These are phyloP conservation scores for Bombus pyrosoma DNA, from an alignment of 1,140 invertebrate species.

Conservation along the genomic window DNA sequence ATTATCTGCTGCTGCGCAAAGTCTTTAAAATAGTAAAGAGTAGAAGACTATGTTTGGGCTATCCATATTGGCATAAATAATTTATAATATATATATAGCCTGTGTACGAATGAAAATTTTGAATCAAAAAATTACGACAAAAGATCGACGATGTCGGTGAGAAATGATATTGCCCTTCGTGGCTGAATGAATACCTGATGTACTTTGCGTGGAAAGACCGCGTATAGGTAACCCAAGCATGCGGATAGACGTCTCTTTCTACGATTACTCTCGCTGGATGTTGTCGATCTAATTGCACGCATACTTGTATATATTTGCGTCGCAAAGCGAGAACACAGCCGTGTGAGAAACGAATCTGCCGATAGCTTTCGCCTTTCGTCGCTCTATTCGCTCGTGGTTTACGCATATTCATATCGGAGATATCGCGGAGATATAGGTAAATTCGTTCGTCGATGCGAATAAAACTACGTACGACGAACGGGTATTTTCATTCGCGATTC, in stretches of 20 bases:
- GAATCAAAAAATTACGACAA: neutral
- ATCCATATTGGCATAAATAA: neutral
- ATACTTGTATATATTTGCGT: slow-evolving; percentile 10
- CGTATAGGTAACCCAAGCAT: neutral
- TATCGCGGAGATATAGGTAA: no score
- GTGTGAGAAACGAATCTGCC: no score
- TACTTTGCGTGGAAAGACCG: neutral
- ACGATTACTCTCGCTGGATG: slow-evolving; percentile 23
- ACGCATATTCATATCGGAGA: neutral
- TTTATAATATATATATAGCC: no score
- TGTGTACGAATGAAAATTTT: neutral
- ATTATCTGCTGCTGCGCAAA: neutral
- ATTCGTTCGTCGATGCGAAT: neutral
- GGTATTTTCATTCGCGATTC: slow-evolving; percentile 20
- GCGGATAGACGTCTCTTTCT: slow-evolving; percentile 14
- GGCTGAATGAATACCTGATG: neutral
- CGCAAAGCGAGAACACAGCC: no score
- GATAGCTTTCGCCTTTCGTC: no score
- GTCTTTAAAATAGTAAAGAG: neutral
- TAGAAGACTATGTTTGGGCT: neutral
- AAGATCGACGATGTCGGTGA: slow-evolving; percentile 20
- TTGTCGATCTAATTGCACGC: slow-evolving; percentile 32
- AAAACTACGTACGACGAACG: neutral
- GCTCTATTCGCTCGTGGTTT: neutral
- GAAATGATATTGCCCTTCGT: slow-evolving; percentile 14